Base-by-base conservation (phyloP, 2,797 vertebrate species). In the Oreortyx pictus region DNA sequence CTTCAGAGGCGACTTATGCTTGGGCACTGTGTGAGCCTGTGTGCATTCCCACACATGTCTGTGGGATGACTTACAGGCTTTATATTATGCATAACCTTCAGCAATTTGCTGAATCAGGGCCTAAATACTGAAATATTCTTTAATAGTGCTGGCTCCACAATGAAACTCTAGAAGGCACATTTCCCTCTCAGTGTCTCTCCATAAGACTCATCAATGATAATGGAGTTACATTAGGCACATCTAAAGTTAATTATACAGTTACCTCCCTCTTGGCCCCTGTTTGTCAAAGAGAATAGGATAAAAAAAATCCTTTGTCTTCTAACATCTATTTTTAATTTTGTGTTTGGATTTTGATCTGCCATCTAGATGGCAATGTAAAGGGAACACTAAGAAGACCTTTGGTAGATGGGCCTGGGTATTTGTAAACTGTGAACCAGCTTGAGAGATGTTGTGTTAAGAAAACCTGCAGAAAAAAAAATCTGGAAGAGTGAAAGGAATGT, bases 161-260 rank as follows among this genome's bases (percentile, higher is more conserved):
- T 86, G 90, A 95, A 91, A 92, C 73, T 94, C 92, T 90, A 95
- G 93, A 95, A 95, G 95, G 74, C 84, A 93, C 80, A 70, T 94
- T 96, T 92, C 78, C 87, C 60, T 94, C 77, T 88, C 85, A 41
- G 61, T 74, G 74, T 90, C 82, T 93, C 60, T 94, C 67, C 79
- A 11, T 95, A 95, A 94, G 85, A 82, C 89, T 83, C 89, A 86
- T 95, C 85, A 93, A 93, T 94, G 94, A 91, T 95, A 95, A 94
- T 89, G 82, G 84, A 93, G 96, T 97, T 97, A 96, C 92, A 96
- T 96, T 96, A 95, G 86, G 92, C 95, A 95, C 92, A 94, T 97
- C 94, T 94, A 90, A 97, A 97, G 97, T 97, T 97, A 91, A 96
- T 97, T 97, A 95, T 91, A 93, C 88, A 89, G 91, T 79, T 96